phyloP scores from a whole-genome alignment of 2,113 vertebrate species.

The Ptilonorhynchus violaceus region DNA sequence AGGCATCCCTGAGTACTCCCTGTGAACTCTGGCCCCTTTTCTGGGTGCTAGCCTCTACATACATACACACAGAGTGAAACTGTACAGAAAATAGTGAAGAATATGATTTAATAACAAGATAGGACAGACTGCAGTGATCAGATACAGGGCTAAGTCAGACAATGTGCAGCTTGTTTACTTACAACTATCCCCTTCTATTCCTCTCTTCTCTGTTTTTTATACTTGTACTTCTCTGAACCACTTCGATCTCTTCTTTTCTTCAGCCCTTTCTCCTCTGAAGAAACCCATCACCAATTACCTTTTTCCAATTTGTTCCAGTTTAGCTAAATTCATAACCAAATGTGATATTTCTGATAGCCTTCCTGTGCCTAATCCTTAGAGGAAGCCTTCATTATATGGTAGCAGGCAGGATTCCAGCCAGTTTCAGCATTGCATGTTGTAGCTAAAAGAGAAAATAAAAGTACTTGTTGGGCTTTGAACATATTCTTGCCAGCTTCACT shows the following conservation, averaged over 20 bases:
- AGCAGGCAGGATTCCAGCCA: neutral
- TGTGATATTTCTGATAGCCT: neutral
- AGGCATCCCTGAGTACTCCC: neutral
- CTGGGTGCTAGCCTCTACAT: neutral
- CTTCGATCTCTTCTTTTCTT: neutral
- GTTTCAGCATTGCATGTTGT: neutral
- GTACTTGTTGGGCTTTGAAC: neutral
- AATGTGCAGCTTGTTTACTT: neutral
- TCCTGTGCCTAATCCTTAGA: neutral
- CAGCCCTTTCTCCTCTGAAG: neutral
- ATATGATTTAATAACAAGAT: neutral
- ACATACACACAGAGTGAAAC: neutral
- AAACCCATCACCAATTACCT: neutral
- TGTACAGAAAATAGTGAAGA: neutral
- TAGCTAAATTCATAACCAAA: neutral
- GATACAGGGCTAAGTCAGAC: neutral
- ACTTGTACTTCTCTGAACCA: neutral
- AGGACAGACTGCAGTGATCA: neutral
- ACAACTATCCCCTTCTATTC: neutral
- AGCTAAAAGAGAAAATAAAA: conserved; percentile 13
- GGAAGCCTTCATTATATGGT: neutral
- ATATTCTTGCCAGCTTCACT: neutral
- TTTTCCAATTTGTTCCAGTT: neutral
- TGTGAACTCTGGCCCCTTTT: neutral
- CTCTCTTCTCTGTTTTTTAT: neutral